These are phyloP conservation scores for Strigamia crassipes DNA, from an alignment of 2,888 invertebrate species.

Conservation along the genomic window DNA sequence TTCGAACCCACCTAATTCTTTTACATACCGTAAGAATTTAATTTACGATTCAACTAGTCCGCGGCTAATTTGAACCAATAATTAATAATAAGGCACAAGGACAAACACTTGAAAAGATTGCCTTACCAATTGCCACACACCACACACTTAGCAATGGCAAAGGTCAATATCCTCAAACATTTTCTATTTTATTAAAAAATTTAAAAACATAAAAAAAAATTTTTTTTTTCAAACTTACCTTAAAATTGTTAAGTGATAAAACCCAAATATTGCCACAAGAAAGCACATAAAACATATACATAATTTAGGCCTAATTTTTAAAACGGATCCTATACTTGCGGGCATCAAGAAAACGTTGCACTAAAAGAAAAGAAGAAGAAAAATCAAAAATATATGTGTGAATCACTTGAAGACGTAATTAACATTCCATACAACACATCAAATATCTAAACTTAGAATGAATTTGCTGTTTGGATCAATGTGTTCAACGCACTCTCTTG, in stretches of 20 bases:
- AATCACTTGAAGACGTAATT: not conserved
- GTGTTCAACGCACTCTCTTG: not conserved
- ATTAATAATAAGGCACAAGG: too few relatives aligned
- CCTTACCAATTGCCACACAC: too few relatives aligned
- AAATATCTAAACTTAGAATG: not conserved
- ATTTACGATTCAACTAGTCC: too few relatives aligned
- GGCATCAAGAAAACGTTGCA: not conserved
- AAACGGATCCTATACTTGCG: not conserved
- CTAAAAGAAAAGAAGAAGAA: not conserved
- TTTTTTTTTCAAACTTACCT: conserved; percentile 8
- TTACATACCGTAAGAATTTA: too few relatives aligned
- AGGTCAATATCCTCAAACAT: too few relatives aligned
- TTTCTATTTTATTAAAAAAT: too few relatives aligned
- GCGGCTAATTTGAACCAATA: too few relatives aligned
- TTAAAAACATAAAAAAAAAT: not conserved
- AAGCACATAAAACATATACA: not conserved
- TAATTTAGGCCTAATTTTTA: not conserved
- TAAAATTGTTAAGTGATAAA: not conserved
- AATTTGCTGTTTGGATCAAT: not conserved
- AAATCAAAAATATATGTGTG: not conserved
- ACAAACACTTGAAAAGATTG: too few relatives aligned
- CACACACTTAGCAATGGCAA: too few relatives aligned
- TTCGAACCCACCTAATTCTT: too few relatives aligned
- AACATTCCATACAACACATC: not conserved
- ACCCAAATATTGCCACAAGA: not conserved